Evolutionary conservation across 2,113 vertebrate genomes (phyloP).

Genomic region (Chionodraco myersi): DNA sequence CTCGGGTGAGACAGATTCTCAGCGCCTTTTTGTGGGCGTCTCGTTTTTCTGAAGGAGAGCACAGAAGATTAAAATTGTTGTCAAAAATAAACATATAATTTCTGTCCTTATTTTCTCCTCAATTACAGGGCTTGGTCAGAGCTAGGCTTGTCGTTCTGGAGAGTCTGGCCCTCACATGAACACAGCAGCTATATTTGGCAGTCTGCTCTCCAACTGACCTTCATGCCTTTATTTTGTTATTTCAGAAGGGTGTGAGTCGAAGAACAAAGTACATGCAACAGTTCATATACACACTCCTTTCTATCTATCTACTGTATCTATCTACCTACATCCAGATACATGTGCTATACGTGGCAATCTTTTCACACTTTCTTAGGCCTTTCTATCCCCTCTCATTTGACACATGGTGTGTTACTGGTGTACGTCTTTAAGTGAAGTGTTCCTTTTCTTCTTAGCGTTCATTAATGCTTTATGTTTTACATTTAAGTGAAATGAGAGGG

Average conservation of each 20-base stretch:
- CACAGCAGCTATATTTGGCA: conserved; percentile 87
- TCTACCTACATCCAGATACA: conserved; percentile 37
- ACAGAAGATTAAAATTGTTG: conserved; percentile 90
- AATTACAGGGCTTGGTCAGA: conserved; percentile 89
- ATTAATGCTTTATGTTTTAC: conserved; percentile 79
- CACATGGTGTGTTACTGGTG: conserved; percentile 61
- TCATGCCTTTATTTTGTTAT: conserved; percentile 80
- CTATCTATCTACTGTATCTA: conserved; percentile 28
- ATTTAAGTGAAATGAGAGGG: conserved; percentile 78
- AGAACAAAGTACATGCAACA: conserved; percentile 69
- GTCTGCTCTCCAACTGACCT: conserved; percentile 87
- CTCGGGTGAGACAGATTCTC: conserved; percentile 76
- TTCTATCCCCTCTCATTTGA: conserved; percentile 72
- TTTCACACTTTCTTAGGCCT: conserved; percentile 64
- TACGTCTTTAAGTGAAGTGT: conserved; percentile 74
- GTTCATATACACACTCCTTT: conserved; percentile 55
- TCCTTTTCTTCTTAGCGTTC: conserved; percentile 76
- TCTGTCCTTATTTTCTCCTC: conserved; percentile 88
- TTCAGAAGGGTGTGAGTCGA: conserved; percentile 68
- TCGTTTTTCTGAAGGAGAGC: conserved; percentile 83
- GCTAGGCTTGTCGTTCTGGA: conserved; percentile 84
- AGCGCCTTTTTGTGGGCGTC: conserved; percentile 83
- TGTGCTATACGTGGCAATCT: conserved; percentile 57
- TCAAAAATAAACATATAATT: conserved; percentile 91
- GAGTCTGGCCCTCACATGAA: conserved; percentile 87